phyloP scores from a whole-genome alignment of 1,140 invertebrate species.

The Dinoponera quadriceps region DNA sequence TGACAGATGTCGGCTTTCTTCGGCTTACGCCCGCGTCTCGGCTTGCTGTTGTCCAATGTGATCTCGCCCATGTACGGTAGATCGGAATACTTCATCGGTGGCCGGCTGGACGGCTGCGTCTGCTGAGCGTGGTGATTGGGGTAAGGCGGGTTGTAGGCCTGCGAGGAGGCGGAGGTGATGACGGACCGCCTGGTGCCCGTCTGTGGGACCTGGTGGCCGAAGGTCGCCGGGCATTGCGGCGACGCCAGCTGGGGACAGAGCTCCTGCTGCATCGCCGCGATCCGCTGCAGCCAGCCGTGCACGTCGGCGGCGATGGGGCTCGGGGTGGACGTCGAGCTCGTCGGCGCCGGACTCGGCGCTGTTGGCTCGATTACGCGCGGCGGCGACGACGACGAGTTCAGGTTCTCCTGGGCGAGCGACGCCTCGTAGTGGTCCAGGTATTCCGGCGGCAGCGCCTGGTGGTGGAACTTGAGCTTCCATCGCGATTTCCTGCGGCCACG shows the following conservation, averaged over 20 bases:
- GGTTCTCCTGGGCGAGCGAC: constrained; percentile 87
- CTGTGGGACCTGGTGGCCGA: constrained; percentile 24
- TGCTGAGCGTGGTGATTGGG: constrained; percentile 70
- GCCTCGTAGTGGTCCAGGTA: constrained; percentile 93
- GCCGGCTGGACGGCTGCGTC: constrained; percentile 77
- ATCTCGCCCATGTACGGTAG: constrained; percentile 96
- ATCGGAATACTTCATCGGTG: constrained; percentile 91
- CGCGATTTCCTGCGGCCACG: constrained; percentile 88
- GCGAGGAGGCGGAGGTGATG: constrained; percentile 76
- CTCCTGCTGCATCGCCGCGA: constrained; percentile 89
- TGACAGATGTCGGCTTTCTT: constrained; percentile 96
- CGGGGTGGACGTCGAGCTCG: constrained; percentile 80
- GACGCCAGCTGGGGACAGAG: constrained; percentile 74
- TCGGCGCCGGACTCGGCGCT: constrained; percentile 73
- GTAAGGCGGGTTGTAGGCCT: constrained; percentile 68
- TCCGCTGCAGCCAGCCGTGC: constrained; percentile 90
- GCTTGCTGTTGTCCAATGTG: constrained; percentile 94
- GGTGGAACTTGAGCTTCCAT: constrained; percentile 93
- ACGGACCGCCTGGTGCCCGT: constrained; percentile 74
- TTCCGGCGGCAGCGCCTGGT: constrained; percentile 92
- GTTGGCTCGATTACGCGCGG: constrained; percentile 67
- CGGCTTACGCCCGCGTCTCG: constrained; percentile 93
- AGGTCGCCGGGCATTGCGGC: constrained; percentile 50
- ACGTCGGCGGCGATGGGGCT: constrained; percentile 84
- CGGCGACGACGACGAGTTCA: constrained; percentile 75